A percentile compares a stretch with the other conserved stretches of the same genome.
phyloP scores from a whole-genome alignment of 2,888 invertebrate species.

The Bellardia pandia region DNA sequence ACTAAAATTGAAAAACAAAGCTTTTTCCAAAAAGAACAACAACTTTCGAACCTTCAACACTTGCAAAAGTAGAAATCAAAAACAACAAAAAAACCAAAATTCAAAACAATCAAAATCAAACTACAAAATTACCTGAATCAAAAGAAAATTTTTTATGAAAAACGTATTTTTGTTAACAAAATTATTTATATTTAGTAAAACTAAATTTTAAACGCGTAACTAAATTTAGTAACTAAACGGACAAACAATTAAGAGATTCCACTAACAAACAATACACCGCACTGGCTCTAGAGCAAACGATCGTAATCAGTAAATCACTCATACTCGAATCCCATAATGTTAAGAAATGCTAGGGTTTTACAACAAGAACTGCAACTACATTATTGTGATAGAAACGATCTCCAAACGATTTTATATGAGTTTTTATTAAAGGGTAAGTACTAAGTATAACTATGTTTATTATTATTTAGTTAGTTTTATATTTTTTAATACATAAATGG shows the following conservation, averaged over 20 bases:
- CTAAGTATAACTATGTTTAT: not conserved
- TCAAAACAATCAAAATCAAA: conserved; percentile 74
- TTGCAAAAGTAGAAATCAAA: conserved; percentile 19
- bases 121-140: conserved; percentile 83
- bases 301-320: conserved; percentile 29
- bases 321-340: conserved; percentile 39
- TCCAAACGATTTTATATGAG: conserved; percentile 37
- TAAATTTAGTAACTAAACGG: conserved; percentile 58
- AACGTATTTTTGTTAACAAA: conserved; percentile 76
- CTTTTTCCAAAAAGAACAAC: conserved; percentile 29
- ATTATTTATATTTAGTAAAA: conserved; percentile 73
- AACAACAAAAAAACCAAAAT: conserved; percentile 21
- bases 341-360: conserved; percentile 55
- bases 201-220: conserved; percentile 64
- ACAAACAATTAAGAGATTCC: conserved; percentile 45
- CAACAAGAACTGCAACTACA: conserved; percentile 59
- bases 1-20: conserved; percentile 23
- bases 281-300: conserved; percentile 3
- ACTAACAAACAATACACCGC: conserved; percentile 17
- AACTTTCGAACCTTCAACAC: conserved; percentile 54
- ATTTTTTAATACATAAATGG: too few species aligned
- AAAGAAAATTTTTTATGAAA: conserved; percentile 63
- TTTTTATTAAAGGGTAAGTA: conserved; percentile 62
- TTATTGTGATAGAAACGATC: conserved; percentile 53
- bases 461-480: too few species aligned